These are phyloP conservation scores for Mesitornis unicolor DNA, from an alignment of 2,113 vertebrate species.

Conservation along the genomic window DNA sequence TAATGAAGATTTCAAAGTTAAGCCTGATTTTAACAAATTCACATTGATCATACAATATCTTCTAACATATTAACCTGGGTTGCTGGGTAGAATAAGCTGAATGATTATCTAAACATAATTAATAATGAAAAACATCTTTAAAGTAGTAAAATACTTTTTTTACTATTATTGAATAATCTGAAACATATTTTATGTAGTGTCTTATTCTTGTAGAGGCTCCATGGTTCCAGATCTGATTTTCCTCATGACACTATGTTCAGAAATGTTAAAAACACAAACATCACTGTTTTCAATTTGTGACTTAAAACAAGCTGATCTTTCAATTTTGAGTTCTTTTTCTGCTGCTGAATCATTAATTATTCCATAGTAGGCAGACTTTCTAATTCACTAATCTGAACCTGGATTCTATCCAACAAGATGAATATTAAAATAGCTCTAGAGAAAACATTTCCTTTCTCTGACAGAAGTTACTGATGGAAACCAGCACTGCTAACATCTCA, in stretches of 20 bases:
- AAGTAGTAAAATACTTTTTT: neutral
- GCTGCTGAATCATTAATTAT: neutral
- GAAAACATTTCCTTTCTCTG: neutral
- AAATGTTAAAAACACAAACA: neutral
- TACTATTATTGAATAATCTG: neutral
- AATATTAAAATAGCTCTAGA: neutral
- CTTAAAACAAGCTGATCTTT: neutral
- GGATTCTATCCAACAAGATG: neutral
- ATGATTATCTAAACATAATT: neutral
- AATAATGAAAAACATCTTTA: neutral
- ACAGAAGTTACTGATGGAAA: neutral
- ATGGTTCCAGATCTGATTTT: neutral
- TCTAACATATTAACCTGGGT: neutral
- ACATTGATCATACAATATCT: neutral
- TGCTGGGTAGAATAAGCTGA: neutral
- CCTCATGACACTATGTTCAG: neutral
- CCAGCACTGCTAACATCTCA: neutral
- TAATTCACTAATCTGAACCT: neutral
- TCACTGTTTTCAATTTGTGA: neutral
- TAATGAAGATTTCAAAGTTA: neutral
- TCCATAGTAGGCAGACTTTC: neutral
- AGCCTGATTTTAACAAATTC: neutral
- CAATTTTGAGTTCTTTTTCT: neutral
- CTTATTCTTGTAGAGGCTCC: neutral
- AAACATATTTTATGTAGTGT: neutral